Evolutionary conservation across 2,113 vertebrate genomes (phyloP), one percentile per base, ranked within the genome.

Genomic region (Sclerurus mexicanus): DNA sequence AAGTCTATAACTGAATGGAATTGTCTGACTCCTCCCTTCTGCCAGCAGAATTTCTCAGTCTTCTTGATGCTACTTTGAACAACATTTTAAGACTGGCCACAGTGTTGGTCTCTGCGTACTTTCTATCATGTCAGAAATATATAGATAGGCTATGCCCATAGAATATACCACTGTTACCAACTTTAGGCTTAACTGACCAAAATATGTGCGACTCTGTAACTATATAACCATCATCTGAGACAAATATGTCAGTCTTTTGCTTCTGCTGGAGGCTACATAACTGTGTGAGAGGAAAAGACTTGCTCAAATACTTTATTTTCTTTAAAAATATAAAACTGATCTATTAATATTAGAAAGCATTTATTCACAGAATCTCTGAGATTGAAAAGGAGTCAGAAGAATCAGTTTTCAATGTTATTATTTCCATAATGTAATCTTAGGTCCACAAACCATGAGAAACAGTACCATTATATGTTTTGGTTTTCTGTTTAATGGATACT

Each of bases 171-270:
- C 53, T 84, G 55, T 74, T 42, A 64, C 8, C 22, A n/a, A n/a
- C n/a, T 46, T 50, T 68, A 35, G 8, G 9, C 16, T 35, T 63
- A 30, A 52, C 13, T 58, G 64, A 50, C 15, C 12, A 46, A 60
- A 79, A 30, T 19, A n/a, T 10, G 7, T 60, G 10, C 18, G 46
- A 46, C 8, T 62, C n/a, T 0, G 0, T 28, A 55, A 50, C n/a
- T 46, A 14, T 16, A 40, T 13, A 77, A 76, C 71, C 11, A 31
- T 46, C 72, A 60, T 23, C 55, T 55, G 53, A 83, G 53, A 68
- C 37, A 62, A 55, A 62, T 50, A 72, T 46, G 31, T 60, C 76
- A 86, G 60, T 50, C 42, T 73, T 72, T 72, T 56, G 11, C 37
- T 83, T 79, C 47, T 79, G 23, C 15, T 73, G 60, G 47, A 78